These are phyloP conservation scores for Crotophaga sulcirostris DNA, from an alignment of 2,113 vertebrate genomes.

Conservation along the genomic window DNA sequence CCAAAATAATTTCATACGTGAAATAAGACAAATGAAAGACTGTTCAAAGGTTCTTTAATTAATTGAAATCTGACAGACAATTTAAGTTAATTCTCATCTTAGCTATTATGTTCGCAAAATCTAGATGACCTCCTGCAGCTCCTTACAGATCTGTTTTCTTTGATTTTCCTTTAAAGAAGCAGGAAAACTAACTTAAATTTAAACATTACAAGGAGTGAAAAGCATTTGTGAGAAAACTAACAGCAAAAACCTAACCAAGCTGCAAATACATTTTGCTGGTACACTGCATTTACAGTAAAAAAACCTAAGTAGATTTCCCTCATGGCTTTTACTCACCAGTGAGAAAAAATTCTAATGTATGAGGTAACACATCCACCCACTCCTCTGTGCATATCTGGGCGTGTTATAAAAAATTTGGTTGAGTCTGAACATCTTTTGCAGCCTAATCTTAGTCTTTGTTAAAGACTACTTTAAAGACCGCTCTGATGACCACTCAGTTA, in stretches of 20 bases:
- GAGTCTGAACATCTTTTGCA: not conserved
- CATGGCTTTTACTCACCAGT: not conserved
- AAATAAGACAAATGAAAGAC: not conserved
- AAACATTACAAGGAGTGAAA: not conserved
- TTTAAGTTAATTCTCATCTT: slow-evolving; percentile 7
- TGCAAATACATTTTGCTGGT: slow-evolving; percentile 26
- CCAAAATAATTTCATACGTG: not conserved
- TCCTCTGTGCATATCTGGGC: not conserved
- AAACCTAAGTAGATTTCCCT: not conserved
- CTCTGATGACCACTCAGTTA: not conserved
- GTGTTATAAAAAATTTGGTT: not conserved
- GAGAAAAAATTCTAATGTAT: not conserved
- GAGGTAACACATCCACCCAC: not conserved
- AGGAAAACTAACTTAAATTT: slow-evolving; percentile 3
- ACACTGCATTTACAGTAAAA: not conserved
- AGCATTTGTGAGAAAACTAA: not conserved
- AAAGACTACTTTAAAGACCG: too few species aligned
- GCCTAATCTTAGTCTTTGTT: not conserved
- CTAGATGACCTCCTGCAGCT: not conserved
- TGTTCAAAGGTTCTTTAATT: not conserved
- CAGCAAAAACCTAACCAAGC: not conserved
- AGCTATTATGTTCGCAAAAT: slow-evolving; percentile 35
- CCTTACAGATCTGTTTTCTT: not conserved
- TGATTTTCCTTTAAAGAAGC: not conserved
- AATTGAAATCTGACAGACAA: slow-evolving; percentile 7